phyloP scores from a whole-genome alignment of 2,888 invertebrate genomes.

The Gastrophysa polygoni region DNA sequence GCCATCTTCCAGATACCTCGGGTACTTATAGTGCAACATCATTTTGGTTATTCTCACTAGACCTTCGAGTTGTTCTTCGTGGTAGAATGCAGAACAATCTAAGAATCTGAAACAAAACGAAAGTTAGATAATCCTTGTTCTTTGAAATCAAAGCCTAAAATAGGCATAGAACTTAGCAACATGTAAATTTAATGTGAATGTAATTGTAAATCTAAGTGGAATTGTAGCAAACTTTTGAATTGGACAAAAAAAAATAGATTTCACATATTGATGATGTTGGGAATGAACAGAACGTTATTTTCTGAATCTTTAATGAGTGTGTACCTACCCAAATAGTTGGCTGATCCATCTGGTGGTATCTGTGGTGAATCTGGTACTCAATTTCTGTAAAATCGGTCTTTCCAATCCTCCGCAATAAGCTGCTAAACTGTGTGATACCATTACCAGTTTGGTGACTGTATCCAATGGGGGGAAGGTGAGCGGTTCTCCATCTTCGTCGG shows the following conservation, averaged over 20 bases:
- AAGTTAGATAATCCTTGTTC: background rate
- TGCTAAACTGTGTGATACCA: conserved; percentile 86
- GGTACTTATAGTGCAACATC: conserved; percentile 80
- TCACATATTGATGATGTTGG: no score
- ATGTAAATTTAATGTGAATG: no score
- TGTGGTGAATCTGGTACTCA: conserved; percentile 80
- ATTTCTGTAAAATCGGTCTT: conserved; percentile 75
- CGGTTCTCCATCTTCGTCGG: conserved; percentile 69
- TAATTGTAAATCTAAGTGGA: no score
- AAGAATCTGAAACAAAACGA: conserved; percentile 67
- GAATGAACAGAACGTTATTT: no score
- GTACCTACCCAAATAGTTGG: conserved; percentile 77
- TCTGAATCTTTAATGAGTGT: no score
- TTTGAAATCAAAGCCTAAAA: no score
- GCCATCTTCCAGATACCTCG: conserved; percentile 81
- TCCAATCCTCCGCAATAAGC: conserved; percentile 87
- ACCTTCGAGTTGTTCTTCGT: conserved; percentile 87
- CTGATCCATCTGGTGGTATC: conserved; percentile 90
- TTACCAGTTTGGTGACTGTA: conserved; percentile 68
- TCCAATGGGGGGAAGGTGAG: conserved; percentile 66
- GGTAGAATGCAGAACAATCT: conserved; percentile 84
- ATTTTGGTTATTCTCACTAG: conserved; percentile 81
- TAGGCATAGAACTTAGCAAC: no score
- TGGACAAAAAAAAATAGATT: no score
- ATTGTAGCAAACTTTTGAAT: no score